Conservation (phyloP, 1,140 invertebrate species). For the Phymastichus coffea region DNA sequence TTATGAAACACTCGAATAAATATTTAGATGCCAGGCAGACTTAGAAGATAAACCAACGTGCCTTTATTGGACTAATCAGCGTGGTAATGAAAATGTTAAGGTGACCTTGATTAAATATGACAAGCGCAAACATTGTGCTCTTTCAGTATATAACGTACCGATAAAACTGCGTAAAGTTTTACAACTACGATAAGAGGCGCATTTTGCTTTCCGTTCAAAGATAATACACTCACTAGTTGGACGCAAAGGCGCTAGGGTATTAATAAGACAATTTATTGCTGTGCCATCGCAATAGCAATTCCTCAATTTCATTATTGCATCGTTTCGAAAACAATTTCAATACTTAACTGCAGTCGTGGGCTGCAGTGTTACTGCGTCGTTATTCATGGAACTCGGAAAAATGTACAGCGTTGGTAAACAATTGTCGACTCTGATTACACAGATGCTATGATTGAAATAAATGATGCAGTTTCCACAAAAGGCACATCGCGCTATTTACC, state of each 20-base stretch:
- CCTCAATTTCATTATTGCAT: no score
- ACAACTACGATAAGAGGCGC: constrained; percentile 15
- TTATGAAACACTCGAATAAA: no score
- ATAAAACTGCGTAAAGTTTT: constrained; percentile 20
- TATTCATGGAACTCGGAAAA: no score
- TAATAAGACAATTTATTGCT: no score
- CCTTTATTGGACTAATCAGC: constrained; percentile 17
- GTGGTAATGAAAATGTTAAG: constrained; percentile 29
- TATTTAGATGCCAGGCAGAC: no score
- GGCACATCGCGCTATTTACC: neutral
- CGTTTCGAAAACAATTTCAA: no score
- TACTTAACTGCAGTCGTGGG: no score
- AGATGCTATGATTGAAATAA: constrained; percentile 1
- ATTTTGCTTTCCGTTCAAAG: constrained; percentile 14
- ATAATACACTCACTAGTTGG: constrained; percentile 5
- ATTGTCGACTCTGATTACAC: neutral
- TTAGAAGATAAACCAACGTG: constrained; percentile 3
- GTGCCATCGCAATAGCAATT: no score
- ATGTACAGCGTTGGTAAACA: no score
- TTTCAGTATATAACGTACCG: neutral
- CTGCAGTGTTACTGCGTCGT: no score
- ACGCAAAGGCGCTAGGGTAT: no score
- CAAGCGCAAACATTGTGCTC: constrained; percentile 24
- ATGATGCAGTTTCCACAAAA: constrained; percentile 9
- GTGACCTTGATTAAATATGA: constrained; percentile 27